Evolutionary conservation across 2,888 invertebrate genomes (phyloP).

Genomic region (Aspidapion aeneum): DNA sequence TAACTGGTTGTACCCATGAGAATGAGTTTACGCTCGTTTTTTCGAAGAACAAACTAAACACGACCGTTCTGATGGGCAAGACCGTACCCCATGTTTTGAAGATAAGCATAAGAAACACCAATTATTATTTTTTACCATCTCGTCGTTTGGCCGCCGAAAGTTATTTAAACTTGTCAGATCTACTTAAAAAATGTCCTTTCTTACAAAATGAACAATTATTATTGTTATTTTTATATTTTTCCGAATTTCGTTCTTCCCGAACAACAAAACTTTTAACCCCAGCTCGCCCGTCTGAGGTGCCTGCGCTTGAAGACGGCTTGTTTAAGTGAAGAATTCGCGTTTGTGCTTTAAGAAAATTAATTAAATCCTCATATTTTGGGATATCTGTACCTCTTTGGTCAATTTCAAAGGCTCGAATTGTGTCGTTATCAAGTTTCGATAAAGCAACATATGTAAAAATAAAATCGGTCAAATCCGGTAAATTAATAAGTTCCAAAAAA

Average conservation of each 20-base stretch:
- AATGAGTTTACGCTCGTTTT: not conserved
- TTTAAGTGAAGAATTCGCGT: not conserved
- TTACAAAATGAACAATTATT: not conserved
- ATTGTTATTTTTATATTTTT: no score
- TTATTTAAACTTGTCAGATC: not conserved
- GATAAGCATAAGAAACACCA: not conserved
- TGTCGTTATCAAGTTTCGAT: not conserved
- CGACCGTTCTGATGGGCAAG: no score
- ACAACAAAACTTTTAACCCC: not conserved
- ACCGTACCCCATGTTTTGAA: not conserved
- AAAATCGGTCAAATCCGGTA: not conserved
- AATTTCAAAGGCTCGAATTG: not conserved
- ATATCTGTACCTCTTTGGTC: not conserved
- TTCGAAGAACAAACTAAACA: no score
- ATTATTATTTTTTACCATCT: not conserved
- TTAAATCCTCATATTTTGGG: not conserved
- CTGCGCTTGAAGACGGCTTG: not conserved
- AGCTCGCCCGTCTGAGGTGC: not conserved
- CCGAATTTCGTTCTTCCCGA: not conserved
- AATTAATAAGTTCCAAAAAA: not conserved
- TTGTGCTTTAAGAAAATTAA: not conserved
- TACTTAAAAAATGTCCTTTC: no score
- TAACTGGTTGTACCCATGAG: no score
- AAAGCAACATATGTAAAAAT: not conserved
- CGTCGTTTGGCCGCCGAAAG: not conserved